A percentile compares a stretch with the other conserved stretches of the same genome.
These are phyloP conservation scores for Augochlora pura DNA, from an alignment of 1,140 invertebrate genomes.

Conservation along the genomic window DNA sequence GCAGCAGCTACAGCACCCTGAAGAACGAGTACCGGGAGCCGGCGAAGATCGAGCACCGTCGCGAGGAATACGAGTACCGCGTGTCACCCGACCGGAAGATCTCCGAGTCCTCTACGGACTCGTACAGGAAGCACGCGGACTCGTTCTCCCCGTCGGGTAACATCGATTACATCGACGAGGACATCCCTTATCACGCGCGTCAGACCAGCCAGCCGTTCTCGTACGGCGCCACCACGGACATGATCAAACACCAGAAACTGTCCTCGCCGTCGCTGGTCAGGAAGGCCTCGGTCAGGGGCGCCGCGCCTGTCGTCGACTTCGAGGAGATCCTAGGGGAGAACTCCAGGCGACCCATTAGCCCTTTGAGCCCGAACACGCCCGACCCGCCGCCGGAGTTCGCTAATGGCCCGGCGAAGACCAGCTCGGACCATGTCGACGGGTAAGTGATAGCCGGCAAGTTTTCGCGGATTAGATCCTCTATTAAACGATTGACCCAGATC, in stretches of 20 bases:
- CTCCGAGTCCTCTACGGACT: constrained; percentile 58
- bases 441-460: constrained; percentile 48
- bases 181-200: constrained; percentile 91
- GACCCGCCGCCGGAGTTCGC: constrained; percentile 74
- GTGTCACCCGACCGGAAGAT: constrained; percentile 66
- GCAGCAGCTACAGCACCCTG: constrained; percentile 73
- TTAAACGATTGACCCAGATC: neutral
- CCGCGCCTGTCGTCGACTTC: constrained; percentile 79
- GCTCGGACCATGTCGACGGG: constrained; percentile 71
- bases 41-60: constrained; percentile 58
- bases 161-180: constrained; percentile 80
- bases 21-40: constrained; percentile 71
- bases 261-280: constrained; percentile 88
- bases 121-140: constrained; percentile 63
- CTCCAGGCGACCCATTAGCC: constrained; percentile 65
- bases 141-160: constrained; percentile 75
- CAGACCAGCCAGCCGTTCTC: constrained; percentile 90
- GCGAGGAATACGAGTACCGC: constrained; percentile 66
- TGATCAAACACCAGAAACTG: constrained; percentile 83
- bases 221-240: constrained; percentile 85
- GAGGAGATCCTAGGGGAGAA: constrained; percentile 78
- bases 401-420: constrained; percentile 64
- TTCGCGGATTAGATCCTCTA: neutral
- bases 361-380: constrained; percentile 65
- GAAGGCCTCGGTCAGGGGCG: constrained; percentile 81